Conservation (phyloP, 2,113 vertebrate species). For the Callaeas wilsoni region DNA sequence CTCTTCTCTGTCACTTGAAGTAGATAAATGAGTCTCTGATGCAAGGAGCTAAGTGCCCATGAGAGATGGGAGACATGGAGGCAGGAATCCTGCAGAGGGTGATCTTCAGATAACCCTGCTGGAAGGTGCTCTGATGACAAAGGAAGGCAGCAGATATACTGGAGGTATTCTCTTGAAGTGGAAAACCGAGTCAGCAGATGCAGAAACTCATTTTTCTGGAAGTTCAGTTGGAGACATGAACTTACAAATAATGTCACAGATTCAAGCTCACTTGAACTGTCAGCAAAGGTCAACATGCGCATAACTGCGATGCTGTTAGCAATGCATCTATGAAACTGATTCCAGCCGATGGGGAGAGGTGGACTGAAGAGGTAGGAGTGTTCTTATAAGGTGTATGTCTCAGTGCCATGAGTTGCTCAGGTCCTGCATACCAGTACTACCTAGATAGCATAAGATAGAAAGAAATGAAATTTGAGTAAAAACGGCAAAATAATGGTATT, state of each 20-base stretch:
- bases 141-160: not conserved
- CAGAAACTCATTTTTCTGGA: not conserved
- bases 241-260: not conserved
- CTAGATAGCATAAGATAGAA: not conserved
- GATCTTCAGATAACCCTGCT: not conserved
- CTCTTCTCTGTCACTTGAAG: not conserved
- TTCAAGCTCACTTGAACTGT: not conserved
- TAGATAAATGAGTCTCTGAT: not conserved
- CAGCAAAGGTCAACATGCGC: not conserved
- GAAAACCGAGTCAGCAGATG: not conserved
- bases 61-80: fast-evolving
- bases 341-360: not conserved
- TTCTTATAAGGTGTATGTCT: not conserved
- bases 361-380: not conserved
- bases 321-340: not conserved
- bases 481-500: not conserved
- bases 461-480: not conserved
- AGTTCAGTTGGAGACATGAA: not conserved
- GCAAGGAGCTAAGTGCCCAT: fast-evolving
- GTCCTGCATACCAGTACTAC: not conserved
- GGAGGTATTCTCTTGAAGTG: not conserved
- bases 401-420: not conserved
- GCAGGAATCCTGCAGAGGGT: not conserved
- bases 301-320: fast-evolving
- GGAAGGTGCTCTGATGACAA: not conserved